Conservation (phyloP, 2,113 vertebrate genomes). For the Caranx ignobilis region DNA sequence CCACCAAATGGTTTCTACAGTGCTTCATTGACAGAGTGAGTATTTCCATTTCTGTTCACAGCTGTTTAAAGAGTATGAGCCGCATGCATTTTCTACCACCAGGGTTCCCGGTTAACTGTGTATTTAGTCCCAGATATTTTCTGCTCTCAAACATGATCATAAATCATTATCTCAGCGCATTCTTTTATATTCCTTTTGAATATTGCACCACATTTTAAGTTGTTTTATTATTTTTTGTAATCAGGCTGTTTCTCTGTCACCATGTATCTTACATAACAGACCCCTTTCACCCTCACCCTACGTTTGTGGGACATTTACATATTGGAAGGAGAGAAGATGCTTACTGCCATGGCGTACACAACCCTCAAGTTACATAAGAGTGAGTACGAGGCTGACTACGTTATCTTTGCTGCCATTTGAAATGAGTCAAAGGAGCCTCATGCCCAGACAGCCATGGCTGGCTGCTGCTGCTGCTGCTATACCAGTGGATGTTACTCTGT, state of each 20-base stretch:
- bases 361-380: conserved; percentile 91
- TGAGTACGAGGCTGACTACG: conserved; percentile 73
- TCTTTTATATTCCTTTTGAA: neutral
- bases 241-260: conserved; percentile 13
- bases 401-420: neutral
- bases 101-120: neutral
- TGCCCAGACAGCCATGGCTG: conserved; percentile 10
- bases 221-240: conserved; percentile 16
- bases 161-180: neutral
- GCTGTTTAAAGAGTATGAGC: neutral
- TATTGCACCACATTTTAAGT: neutral
- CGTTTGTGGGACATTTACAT: conserved; percentile 93
- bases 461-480: conserved; percentile 62
- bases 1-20: conserved; percentile 97
- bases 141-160: neutral
- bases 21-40: conserved; percentile 95
- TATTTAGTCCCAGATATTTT: conserved; percentile 1
- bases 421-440: conserved; percentile 19
- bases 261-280: conserved; percentile 79
- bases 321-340: conserved; percentile 87
- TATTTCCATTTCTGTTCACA: conserved; percentile 13
- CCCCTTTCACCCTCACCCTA: conserved; percentile 90
- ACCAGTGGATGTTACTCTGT: conserved; percentile 20
- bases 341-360: conserved; percentile 89
- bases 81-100: neutral